Conservation (phyloP, 2,113 vertebrate species). For the Poeciliopsis retropinna region DNA sequence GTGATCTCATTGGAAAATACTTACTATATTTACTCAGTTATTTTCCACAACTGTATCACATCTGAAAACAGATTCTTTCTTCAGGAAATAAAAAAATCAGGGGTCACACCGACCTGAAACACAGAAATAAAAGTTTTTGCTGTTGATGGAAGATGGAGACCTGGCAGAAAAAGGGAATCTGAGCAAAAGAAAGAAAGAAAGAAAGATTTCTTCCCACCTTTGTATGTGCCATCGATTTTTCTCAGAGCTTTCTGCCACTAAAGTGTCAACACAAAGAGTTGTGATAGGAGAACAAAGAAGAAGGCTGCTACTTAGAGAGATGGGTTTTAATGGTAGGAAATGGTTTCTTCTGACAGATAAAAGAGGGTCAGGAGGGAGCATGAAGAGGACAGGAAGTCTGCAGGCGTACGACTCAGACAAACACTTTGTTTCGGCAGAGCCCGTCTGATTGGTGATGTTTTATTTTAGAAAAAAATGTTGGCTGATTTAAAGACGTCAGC, state of each 20-base stretch:
- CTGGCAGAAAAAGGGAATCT: not conserved
- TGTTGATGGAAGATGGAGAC: not conserved
- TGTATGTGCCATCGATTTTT: conserved; percentile 30
- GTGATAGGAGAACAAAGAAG: not conserved
- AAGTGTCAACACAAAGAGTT: not conserved
- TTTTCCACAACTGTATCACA: not conserved
- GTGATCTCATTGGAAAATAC: not conserved
- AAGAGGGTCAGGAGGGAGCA: not conserved
- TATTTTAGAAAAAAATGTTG: not conserved
- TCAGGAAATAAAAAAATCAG: not conserved
- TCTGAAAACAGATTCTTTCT: too few species aligned
- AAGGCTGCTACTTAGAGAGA: not conserved
- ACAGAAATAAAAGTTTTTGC: not conserved
- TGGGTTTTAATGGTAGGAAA: not conserved
- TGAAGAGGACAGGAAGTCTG: not conserved
- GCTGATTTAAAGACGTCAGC: too few species aligned
- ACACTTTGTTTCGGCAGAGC: not conserved
- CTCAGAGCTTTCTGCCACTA: not conserved
- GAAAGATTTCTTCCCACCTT: conserved; percentile 17
- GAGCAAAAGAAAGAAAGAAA: not conserved
- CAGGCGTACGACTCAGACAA: not conserved
- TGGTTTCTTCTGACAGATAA: not conserved
- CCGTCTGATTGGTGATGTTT: not conserved
- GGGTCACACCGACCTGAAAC: not conserved
- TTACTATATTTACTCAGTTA: too few species aligned